phyloP scores from a whole-genome alignment of 2,113 vertebrate genomes.

The Bubo scandiacus region DNA sequence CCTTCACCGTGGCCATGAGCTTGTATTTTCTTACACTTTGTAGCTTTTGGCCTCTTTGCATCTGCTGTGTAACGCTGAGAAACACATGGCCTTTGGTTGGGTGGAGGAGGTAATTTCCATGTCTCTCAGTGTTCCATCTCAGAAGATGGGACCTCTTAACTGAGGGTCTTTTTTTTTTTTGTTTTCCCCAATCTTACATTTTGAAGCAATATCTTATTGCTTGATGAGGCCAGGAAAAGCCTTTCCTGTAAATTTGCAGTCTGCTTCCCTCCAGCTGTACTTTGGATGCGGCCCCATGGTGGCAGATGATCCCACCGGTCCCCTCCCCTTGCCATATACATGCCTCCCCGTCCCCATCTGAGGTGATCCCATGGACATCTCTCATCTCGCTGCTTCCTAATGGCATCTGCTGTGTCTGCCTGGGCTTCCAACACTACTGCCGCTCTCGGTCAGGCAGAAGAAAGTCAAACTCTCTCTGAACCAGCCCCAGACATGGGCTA shows the following conservation, averaged over 20 bases:
- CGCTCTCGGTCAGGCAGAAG: neutral
- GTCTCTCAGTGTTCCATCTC: neutral
- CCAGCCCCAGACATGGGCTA: neutral
- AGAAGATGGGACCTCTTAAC: neutral
- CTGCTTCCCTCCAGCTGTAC: neutral
- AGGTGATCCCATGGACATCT: neutral
- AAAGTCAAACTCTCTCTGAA: neutral
- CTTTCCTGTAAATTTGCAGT: neutral
- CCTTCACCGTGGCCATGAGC: neutral
- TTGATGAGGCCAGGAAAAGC: neutral
- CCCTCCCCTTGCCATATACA: accelerated
- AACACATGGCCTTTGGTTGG: accelerated
- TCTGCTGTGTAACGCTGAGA: neutral
- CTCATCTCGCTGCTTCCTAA: neutral
- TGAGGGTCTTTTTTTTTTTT: too few species aligned
- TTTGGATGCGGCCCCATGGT: neutral
- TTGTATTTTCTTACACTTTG: neutral
- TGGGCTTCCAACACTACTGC: accelerated
- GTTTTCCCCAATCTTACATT: neutral
- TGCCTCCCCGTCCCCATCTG: neutral
- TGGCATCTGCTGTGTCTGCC: too few species aligned
- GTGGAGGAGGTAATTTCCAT: neutral
- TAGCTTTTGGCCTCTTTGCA: neutral
- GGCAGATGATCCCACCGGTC: neutral
- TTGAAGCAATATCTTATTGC: neutral